phyloP scores from a whole-genome alignment of 1,140 invertebrate species.

The Penaeus chinensis region DNA sequence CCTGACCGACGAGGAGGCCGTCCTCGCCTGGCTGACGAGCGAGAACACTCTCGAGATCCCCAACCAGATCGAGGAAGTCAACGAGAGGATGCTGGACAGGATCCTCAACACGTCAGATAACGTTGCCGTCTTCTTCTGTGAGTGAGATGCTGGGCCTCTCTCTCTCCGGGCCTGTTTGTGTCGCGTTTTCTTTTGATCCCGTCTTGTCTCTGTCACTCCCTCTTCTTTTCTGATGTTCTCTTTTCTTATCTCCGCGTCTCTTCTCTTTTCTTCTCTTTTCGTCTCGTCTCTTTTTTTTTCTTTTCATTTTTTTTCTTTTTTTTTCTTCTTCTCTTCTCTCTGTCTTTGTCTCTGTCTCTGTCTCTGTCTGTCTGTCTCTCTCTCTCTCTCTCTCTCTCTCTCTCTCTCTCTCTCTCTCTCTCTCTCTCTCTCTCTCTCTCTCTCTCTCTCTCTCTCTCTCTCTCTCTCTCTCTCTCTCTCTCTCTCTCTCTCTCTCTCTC shows the following conservation, averaged over 20 bases:
- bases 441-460: no score
- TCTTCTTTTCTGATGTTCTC: not conserved
- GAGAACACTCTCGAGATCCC: conserved; percentile 91
- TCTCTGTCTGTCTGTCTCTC: no score
- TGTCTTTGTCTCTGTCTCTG: no score
- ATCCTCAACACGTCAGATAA: conserved; percentile 88
- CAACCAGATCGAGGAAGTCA: conserved; percentile 94
- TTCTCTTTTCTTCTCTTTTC: no score
- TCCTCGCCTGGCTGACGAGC: conserved; percentile 88
- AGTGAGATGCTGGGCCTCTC: conserved; percentile 67
- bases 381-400: no score
- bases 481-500: no score
- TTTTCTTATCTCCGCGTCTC: not conserved
- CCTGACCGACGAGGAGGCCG: conserved; percentile 90
- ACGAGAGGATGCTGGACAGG: conserved; percentile 90
- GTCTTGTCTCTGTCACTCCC: not conserved
- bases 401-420: no score
- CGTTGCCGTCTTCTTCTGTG: conserved; percentile 89
- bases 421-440: no score
- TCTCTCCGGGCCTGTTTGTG: not conserved
- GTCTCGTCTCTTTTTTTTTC: not conserved
- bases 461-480: no score
- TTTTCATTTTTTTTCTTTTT: no score
- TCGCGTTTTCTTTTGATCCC: not conserved
- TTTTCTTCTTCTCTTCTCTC: no score